A percentile compares a stretch with the other conserved stretches of the same genome.
Conservation (phyloP, 2,888 invertebrate genomes). For the Drosophila austrosaltans region DNA sequence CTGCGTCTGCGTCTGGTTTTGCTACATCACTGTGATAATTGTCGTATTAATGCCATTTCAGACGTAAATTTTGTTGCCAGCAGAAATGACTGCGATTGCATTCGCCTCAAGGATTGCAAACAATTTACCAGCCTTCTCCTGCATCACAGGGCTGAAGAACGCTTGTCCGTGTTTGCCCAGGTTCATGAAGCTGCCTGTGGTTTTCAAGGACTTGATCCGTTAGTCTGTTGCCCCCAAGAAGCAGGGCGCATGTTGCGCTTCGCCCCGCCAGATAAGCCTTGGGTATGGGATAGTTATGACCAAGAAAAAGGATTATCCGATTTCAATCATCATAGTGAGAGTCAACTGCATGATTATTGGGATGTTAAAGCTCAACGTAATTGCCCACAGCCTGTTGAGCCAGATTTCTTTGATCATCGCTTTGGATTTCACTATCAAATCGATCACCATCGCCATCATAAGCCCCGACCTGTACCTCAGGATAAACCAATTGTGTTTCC, state of each 20-base stretch:
- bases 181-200: conserved; percentile 76
- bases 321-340: conserved; percentile 54
- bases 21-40: conserved; percentile 24
- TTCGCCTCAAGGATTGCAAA: conserved; percentile 76
- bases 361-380: conserved; percentile 78
- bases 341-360: conserved; percentile 74
- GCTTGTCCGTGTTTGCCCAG: conserved; percentile 57
- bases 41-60: conserved; percentile 37
- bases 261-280: conserved; percentile 61
- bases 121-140: conserved; percentile 63
- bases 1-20: conserved; percentile 14
- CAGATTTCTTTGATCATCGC: conserved; percentile 52
- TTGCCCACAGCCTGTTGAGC: conserved; percentile 77
- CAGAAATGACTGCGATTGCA: conserved; percentile 71
- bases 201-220: conserved; percentile 69
- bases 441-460: conserved; percentile 39
- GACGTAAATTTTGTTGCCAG: conserved; percentile 30
- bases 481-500: conserved; percentile 70
- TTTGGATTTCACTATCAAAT: conserved; percentile 51
- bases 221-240: conserved; percentile 73
- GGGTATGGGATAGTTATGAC: conserved; percentile 76
- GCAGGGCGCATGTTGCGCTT: conserved; percentile 36
- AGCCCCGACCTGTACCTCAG: conserved; percentile 36
- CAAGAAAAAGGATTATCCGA: not conserved
- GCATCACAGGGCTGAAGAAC: conserved; percentile 58